Evolutionary conservation across 2,888 invertebrate genomes (phyloP).

Genomic region (Myopa testacea): DNA sequence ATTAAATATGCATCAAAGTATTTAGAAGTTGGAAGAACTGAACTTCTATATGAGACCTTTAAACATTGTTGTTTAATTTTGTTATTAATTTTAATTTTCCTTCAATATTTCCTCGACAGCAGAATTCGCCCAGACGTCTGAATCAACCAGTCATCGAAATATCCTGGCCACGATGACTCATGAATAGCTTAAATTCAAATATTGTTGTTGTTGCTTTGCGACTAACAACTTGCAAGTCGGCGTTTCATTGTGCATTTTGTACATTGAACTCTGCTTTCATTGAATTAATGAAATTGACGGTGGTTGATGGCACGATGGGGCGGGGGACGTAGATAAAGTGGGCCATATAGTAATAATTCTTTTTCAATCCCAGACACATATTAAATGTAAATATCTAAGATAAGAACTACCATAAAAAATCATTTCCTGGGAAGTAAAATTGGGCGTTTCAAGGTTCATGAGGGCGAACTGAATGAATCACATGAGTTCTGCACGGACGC

Average conservation of each 20-base stretch:
- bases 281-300: too few species aligned
- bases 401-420: background rate
- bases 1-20: too few species aligned
- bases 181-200: background rate
- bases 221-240: background rate
- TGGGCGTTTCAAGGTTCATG: too few species aligned
- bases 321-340: background rate
- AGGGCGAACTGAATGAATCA: background rate
- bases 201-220: background rate
- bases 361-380: too few species aligned
- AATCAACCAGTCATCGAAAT: slow-evolving; percentile 18
- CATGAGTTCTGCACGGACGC: background rate
- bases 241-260: too few species aligned
- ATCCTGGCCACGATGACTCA: slow-evolving; percentile 31
- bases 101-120: too few species aligned
- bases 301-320: background rate
- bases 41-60: too few species aligned
- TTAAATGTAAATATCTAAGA: too few species aligned
- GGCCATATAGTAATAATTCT: too few species aligned
- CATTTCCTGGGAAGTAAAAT: background rate
- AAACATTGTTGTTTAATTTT: too few species aligned
- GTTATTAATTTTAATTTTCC: too few species aligned
- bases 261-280: background rate
- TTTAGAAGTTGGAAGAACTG: too few species aligned
- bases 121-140: background rate